phyloP scores from a whole-genome alignment of 2,888 invertebrate genomes.

The Trachelus iudaicus region DNA sequence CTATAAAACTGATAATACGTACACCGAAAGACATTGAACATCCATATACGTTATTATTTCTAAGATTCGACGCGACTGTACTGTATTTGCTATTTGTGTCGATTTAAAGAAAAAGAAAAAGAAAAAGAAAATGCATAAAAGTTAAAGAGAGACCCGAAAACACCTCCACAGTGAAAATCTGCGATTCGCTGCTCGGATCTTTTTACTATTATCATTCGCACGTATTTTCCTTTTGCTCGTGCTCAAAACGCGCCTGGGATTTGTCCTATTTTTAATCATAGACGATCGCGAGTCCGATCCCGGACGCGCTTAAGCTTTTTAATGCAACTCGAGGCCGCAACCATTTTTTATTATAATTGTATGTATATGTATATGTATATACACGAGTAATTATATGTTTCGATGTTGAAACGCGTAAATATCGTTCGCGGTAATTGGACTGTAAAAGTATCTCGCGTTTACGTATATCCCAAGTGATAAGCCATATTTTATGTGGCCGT shows the following conservation, averaged over 20 bases:
- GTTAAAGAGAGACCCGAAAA: background rate
- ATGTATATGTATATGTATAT: constrained; percentile 7
- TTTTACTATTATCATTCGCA: background rate
- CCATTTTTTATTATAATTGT: constrained; percentile 3
- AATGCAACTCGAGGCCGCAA: background rate
- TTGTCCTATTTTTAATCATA: background rate
- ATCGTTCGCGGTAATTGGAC: background rate
- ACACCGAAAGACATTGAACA: background rate
- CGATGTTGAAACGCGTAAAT: background rate
- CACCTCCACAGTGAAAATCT: background rate
- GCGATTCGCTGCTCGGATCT: background rate
- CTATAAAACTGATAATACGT: background rate
- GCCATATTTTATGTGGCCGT: background rate
- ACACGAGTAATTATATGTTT: background rate
- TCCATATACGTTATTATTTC: background rate
- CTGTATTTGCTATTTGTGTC: background rate
- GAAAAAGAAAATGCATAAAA: background rate
- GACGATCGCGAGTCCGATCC: background rate
- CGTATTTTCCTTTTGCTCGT: background rate
- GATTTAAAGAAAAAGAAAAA: background rate
- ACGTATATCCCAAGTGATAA: background rate
- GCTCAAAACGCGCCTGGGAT: background rate
- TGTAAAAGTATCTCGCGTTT: background rate
- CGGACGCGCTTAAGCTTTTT: background rate
- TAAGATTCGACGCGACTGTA: background rate